phyloP scores from a whole-genome alignment of 1,140 invertebrate species.

The Neodiprion pinetum region DNA sequence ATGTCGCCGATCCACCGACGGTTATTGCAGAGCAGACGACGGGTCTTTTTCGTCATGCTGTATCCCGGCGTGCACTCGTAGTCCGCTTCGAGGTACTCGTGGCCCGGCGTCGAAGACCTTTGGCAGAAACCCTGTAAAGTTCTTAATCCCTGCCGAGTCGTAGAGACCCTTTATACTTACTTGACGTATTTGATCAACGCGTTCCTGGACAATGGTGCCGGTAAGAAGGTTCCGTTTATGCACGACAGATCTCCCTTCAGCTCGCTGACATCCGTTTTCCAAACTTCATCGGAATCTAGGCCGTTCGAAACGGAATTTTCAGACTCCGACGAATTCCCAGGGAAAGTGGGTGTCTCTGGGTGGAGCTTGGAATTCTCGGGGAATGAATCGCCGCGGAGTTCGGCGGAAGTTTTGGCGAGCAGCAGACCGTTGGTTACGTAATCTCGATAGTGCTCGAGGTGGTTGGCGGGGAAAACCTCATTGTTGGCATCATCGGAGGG shows the following conservation, averaged over 20 bases:
- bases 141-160: neutral
- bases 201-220: constrained; percentile 52
- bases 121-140: constrained; percentile 7
- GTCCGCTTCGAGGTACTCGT: constrained; percentile 58
- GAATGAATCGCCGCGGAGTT: neutral
- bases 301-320: too few relatives aligned
- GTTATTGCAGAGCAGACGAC: constrained; percentile 51
- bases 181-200: constrained; percentile 62
- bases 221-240: constrained; percentile 58
- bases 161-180: constrained; percentile 41
- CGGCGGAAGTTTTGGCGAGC: constrained; percentile 13
- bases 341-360: neutral
- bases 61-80: constrained; percentile 55
- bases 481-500: constrained; percentile 52
- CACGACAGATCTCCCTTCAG: constrained; percentile 55
- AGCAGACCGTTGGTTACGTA: constrained; percentile 46
- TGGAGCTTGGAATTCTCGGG: neutral
- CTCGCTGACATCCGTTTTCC: constrained; percentile 17
- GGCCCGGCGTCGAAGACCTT: constrained; percentile 54
- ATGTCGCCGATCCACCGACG: constrained; percentile 54
- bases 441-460: constrained; percentile 50
- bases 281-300: neutral
- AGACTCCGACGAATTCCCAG: constrained; percentile 9
- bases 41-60: constrained; percentile 43
- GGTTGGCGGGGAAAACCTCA: constrained; percentile 46